Conservation (phyloP, 2,113 vertebrate genomes). For the Bubo bubo region DNA sequence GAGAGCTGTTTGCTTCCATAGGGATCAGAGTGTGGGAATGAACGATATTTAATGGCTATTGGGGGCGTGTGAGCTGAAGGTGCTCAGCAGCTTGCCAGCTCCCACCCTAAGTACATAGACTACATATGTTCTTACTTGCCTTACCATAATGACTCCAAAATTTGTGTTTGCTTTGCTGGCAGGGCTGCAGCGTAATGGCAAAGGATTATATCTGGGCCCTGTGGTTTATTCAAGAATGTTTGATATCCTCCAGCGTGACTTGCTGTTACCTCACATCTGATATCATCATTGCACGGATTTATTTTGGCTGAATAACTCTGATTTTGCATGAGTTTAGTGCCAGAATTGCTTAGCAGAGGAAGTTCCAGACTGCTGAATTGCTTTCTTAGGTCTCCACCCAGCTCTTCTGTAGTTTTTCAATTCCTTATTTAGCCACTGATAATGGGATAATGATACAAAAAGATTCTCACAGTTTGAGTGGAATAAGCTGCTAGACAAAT, state of each 20-base stretch:
- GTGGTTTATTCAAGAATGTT: slow-evolving; percentile 65
- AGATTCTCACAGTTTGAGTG: slow-evolving; percentile 33
- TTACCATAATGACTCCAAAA: slow-evolving; percentile 1
- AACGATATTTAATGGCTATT: background rate
- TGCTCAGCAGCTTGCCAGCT: slow-evolving; percentile 25
- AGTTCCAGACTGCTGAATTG: slow-evolving; percentile 69
- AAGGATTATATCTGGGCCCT: slow-evolving; percentile 31
- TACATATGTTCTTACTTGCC: background rate
- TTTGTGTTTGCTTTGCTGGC: slow-evolving; percentile 39
- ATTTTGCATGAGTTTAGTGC: slow-evolving; percentile 59
- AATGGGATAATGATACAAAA: slow-evolving; percentile 14
- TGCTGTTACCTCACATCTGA: slow-evolving; percentile 71
- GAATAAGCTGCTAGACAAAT: background rate
- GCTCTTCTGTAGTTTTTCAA: slow-evolving; percentile 53
- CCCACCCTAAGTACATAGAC: background rate
- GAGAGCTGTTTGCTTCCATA: background rate
- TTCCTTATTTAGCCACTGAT: slow-evolving; percentile 66
- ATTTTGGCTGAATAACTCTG: slow-evolving; percentile 65
- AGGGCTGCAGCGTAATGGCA: background rate
- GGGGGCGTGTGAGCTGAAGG: background rate
- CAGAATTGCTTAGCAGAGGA: slow-evolving; percentile 71
- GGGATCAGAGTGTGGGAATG: background rate
- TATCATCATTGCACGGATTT: slow-evolving; percentile 63
- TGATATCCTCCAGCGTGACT: slow-evolving; percentile 63
- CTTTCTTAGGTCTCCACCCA: slow-evolving; percentile 71